A percentile compares a stretch with the other conserved stretches of the same genome.
Conservation (phyloP, 2,888 invertebrate genomes). For the Megalurothrips usitatus region DNA sequence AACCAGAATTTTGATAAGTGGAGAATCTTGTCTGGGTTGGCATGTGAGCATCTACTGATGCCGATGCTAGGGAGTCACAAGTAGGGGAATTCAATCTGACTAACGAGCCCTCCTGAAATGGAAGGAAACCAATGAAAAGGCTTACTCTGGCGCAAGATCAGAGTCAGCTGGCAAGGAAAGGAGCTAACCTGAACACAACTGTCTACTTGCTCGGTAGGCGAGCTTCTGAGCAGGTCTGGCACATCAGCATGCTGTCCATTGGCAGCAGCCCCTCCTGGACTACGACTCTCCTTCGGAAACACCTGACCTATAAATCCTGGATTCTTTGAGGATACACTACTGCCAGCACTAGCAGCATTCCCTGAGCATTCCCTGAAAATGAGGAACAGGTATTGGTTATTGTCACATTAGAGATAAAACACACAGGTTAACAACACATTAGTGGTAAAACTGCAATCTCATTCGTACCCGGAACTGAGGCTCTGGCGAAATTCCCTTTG, state of each 20-base stretch:
- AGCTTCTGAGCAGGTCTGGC: neutral
- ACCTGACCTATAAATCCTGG: neutral
- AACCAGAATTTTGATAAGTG: neutral
- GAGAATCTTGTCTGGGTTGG: slow-evolving; percentile 7
- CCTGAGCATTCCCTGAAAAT: neutral
- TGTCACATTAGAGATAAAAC: neutral
- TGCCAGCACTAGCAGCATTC: neutral
- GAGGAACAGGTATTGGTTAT: neutral
- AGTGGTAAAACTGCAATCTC: neutral
- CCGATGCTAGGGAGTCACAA: neutral
- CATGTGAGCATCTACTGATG: neutral
- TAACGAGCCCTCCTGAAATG: slow-evolving; percentile 4
- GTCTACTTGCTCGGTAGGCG: neutral
- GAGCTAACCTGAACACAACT: neutral
- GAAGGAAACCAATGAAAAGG: neutral
- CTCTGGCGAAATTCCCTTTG: slow-evolving; percentile 1
- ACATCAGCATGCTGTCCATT: neutral
- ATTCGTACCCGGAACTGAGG: neutral
- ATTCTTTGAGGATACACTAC: neutral
- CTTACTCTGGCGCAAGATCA: neutral
- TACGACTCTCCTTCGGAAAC: neutral
- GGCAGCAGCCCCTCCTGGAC: neutral
- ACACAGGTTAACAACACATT: neutral
- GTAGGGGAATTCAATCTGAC: neutral
- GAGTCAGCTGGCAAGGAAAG: neutral